A percentile compares a stretch with the other conserved stretches of the same genome.
phyloP scores from a whole-genome alignment of 2,113 vertebrate genomes.

The Cebus imitator region DNA sequence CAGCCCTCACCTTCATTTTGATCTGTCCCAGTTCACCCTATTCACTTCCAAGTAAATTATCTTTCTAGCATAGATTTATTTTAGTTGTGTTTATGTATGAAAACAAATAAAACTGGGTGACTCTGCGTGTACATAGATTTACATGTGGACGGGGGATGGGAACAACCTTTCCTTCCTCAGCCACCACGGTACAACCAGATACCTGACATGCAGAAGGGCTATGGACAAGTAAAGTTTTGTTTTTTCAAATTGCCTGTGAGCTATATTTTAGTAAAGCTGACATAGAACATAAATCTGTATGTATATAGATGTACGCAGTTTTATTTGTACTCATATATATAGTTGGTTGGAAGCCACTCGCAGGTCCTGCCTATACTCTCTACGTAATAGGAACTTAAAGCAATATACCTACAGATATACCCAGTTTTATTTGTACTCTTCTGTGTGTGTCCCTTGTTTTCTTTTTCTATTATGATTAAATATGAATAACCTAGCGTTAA shows the following conservation, averaged over 20 bases:
- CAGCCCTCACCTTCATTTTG: too few relatives aligned
- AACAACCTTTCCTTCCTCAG: neutral
- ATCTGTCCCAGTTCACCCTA: neutral
- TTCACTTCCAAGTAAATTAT: neutral
- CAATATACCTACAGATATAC: too few relatives aligned
- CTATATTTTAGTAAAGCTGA: too few relatives aligned
- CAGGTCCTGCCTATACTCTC: too few relatives aligned
- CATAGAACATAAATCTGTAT: too few relatives aligned
- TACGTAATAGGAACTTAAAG: too few relatives aligned
- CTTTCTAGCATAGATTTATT: neutral
- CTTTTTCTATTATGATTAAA: neutral
- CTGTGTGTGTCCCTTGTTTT: neutral
- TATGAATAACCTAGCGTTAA: neutral
- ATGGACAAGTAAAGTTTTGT: neutral
- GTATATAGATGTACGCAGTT: too few relatives aligned
- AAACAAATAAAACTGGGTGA: neutral
- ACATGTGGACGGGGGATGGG: too few relatives aligned
- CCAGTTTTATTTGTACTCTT: neutral
- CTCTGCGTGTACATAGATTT: neutral
- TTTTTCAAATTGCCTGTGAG: too few relatives aligned
- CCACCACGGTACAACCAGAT: neutral
- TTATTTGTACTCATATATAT: too few relatives aligned
- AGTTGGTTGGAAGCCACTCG: too few relatives aligned
- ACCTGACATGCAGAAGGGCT: neutral
- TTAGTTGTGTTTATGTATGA: neutral